Evolutionary conservation across 2,113 vertebrate species (phyloP), one percentile per base, ranked within the genome.

Genomic region (Excalfactoria chinensis): DNA sequence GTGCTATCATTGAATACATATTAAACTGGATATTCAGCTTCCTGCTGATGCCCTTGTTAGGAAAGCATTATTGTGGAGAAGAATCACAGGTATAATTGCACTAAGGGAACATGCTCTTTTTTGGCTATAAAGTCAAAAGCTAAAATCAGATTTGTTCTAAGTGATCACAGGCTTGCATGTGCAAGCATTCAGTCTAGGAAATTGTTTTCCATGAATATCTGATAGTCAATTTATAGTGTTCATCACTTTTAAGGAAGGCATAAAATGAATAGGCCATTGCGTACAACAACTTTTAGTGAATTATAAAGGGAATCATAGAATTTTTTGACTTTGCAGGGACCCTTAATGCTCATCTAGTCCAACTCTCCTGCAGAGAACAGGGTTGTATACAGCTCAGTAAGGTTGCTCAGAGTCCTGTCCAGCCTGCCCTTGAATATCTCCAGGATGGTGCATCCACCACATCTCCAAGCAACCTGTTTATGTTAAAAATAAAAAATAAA

Each of bases 11-110:
- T 46, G 28, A 76, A 8, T 80, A 75, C 35, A 26, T 60, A 32
- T 66, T 87, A 91, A 93, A 68, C 49, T 84, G 46, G 30, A 62
- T 89, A 89, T 95, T 82, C 62, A 95, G 58, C 41, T 48, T 95
- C 93, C 95, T 84, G 76, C 92, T 94, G 89, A 59, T 93, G 40
- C 16, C 32, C 15, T 70, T 90, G 73, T 49, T 91, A 77, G 80
- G 63, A 83, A 88, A 91, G 73, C 78, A 43, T 20, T 71, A 11
- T 13, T 75, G 58, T 37, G 59, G 23, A 51, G 53, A 84, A 84
- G 51, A 71, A 86, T 86, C 74, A 70, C 90, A 96, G 90, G 85
- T 96, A 75, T 72, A 78, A 87, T 60, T 43, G 9, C 46, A 72
- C 9, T 80, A 64, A 78, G 10, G 43, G 46, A 88, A 3, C 62